These are phyloP conservation scores for Sesamia inferens DNA, from an alignment of 2,888 invertebrate genomes.

Conservation along the genomic window DNA sequence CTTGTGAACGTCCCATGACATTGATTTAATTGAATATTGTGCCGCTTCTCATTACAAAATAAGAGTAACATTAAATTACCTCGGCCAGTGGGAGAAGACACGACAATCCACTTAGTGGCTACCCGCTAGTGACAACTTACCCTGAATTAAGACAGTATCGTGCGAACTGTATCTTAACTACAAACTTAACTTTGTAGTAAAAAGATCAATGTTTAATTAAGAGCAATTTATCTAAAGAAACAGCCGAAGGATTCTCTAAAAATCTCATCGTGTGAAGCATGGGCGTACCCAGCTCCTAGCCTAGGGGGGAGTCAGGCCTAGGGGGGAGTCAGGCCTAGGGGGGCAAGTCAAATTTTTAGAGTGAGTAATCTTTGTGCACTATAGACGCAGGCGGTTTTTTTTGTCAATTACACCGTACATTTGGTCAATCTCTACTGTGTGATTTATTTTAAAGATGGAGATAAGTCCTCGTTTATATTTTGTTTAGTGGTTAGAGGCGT, in stretches of 20 bases:
- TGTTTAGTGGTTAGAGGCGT: too few relatives aligned
- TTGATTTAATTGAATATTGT: slow-evolving; percentile 73
- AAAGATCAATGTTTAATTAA: slow-evolving; percentile 71
- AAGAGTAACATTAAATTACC: slow-evolving; percentile 72
- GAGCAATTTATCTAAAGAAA: slow-evolving; percentile 64
- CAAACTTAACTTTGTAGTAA: slow-evolving; percentile 68
- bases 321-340: too few relatives aligned
- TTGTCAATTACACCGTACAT: too few relatives aligned
- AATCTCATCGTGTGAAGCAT: too few relatives aligned
- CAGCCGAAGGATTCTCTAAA: slow-evolving; percentile 6
- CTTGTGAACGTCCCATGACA: slow-evolving; percentile 61
- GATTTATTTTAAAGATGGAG: too few relatives aligned
- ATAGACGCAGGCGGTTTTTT: too few relatives aligned
- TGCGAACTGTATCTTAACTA: slow-evolving; percentile 56
- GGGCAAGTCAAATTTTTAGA: too few relatives aligned
- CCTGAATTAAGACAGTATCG: slow-evolving; percentile 69
- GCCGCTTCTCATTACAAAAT: slow-evolving; percentile 76
- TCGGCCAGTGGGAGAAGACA: slow-evolving; percentile 77
- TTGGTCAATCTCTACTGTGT: too few relatives aligned
- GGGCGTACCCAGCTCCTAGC: too few relatives aligned
- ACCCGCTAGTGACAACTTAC: slow-evolving; percentile 68
- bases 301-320: too few relatives aligned
- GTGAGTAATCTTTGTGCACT: too few relatives aligned
- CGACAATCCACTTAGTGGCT: slow-evolving; percentile 79
- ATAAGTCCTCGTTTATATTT: too few relatives aligned